Conservation (phyloP, 2,797 vertebrate genomes). For the Agapornis canus region DNA sequence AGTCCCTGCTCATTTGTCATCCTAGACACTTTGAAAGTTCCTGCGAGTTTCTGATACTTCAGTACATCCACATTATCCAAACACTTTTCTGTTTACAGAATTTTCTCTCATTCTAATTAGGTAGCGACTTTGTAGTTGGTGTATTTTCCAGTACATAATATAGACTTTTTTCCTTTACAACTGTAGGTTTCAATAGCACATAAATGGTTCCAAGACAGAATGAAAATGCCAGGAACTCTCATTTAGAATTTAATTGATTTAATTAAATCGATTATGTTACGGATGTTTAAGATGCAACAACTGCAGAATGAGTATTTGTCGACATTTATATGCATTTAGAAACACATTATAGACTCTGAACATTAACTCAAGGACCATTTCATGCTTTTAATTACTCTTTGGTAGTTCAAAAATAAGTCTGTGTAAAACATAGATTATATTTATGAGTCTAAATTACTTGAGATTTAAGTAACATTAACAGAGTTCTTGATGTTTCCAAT, state of each 20-base stretch:
- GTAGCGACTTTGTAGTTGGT: neutral
- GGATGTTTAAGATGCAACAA: neutral
- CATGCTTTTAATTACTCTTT: neutral
- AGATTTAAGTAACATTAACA: neutral
- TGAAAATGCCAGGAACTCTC: neutral
- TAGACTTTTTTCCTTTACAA: neutral
- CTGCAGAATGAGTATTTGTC: neutral
- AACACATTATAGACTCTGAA: neutral
- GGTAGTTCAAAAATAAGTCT: neutral
- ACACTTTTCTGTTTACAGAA: neutral
- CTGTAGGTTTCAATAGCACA: neutral
- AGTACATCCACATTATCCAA: neutral
- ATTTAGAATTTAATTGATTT: neutral
- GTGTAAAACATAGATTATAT: neutral
- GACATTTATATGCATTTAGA: neutral
- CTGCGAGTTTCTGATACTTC: neutral
- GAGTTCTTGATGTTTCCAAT: neutral
- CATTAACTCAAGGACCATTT: neutral
- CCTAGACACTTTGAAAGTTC: neutral
- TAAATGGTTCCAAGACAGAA: neutral
- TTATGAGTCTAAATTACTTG: neutral
- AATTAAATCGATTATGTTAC: neutral
- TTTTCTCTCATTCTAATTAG: neutral
- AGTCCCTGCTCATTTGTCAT: neutral
- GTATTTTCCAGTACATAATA: neutral